Base-by-base conservation (phyloP, 2,113 vertebrate species). In the Columba janthina region DNA sequence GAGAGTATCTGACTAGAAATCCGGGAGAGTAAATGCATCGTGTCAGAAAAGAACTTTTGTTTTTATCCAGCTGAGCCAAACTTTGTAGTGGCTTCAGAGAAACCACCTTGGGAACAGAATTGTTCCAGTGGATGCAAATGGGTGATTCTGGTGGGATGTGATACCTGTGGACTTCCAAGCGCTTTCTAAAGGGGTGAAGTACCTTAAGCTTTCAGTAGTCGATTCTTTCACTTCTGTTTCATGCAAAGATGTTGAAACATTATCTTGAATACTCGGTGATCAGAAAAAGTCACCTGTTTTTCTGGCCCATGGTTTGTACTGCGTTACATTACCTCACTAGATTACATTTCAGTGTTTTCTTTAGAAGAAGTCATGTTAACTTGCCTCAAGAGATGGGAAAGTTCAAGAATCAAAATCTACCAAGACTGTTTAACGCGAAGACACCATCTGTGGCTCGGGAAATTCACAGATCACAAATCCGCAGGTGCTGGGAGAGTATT, bases 91-190 rank as follows among this genome's bases (percentile, higher is more conserved):
- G 24, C 60, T 67, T 89, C 69, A 71, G 48, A 89, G 79, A 40
- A 58, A 21, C 40, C 40, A 8, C 12, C 1, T 1, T 2, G 29
- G 29, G 36, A 65, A 38, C 13, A 72, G 62, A 50, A 73, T 10
- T 22, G 6, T 48, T 25, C 42, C 84, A 53, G n/a, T 38, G 70
- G 36, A 50, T 38, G 29, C 22, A 20, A n/a, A 46, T 22, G 58
- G 25, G 8, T 84, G 61, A 53, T 58, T 53, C 25, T 31, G n/a
- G 19, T 60, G 31, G 26, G 25, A 66, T 76, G 22, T 32, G n/a
- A 36, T 36, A 60, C n/a, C 42, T 40, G 6, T 28, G 75, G 70
- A 31, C 19, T 70, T 46, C 40, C 0, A 1, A 10, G 36, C 0
- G 2, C 44, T 66, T 85, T 69, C 67, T 44, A 25, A 44, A 46